Base-by-base conservation (phyloP, 1,140 invertebrate species). In the Mamestra configurata region DNA sequence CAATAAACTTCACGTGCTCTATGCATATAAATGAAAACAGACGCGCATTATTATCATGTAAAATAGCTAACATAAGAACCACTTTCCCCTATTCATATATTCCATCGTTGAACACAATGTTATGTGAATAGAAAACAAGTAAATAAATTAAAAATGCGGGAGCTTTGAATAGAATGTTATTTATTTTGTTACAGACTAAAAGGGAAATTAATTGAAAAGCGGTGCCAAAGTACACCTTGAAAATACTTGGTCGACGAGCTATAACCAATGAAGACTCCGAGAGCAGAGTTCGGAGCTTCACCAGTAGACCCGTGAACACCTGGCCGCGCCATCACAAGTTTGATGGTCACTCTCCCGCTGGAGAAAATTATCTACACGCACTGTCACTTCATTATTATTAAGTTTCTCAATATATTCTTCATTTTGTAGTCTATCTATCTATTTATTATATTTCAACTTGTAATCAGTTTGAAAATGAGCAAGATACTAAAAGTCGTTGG, bases 401-500 rank as follows among this genome's bases (percentile, higher is more conserved):
- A 95, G 90, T 92, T 94, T 82, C 93, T 95, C 11, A 94, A 94
- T 66, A 93, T 95, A 71, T 95, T 95, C 82, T 95, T 94, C 79
- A 95, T 95, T 80, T 95, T 93, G 93, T 95, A 95, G 91, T 88
- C 85, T 84, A 81, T 86, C 78, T 88, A 37, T 79, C 37, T 81
- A 82, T 82, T 78, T 83, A 84, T 18, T 81, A 76, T 70, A 81
- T 64, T 64, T 82, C 35, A 79, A 68, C 77, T n/a, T n/a, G n/a
- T n/a, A n/a, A n/a, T n/a, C n/a, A 87, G 40, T 59, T 53, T 53
- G 31, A 87, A 86, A 80, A 95, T 95, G 92, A 92, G 83, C 71
- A 94, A 93, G 89, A 97, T 97, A 96, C 93, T 97, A 90, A 97
- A 97, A 96, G 97, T 97, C 73, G 97, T 97, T 68, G 97, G 97